phyloP scores from a whole-genome alignment of 64 coral and sea anemone species.

The Actinia tenebrosa region DNA sequence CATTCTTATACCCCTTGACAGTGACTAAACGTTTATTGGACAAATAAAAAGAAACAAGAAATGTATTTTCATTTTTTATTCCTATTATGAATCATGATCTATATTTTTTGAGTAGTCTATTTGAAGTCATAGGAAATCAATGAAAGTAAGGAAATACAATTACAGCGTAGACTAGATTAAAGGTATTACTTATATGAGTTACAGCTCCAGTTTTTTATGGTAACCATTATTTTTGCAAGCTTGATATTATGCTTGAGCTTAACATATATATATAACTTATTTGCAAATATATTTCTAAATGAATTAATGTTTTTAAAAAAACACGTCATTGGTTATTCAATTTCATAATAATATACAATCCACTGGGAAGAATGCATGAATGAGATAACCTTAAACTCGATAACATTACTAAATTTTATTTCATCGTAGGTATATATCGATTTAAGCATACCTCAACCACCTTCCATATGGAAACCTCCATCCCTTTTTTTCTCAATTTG shows the following conservation, averaged over 20 bases:
- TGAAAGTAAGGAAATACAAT: neutral
- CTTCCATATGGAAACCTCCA: neutral
- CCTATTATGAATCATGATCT: neutral
- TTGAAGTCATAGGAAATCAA: neutral
- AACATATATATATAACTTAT: neutral
- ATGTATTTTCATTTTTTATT: constrained; percentile 3
- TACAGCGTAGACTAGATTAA: neutral
- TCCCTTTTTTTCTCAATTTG: constrained; percentile 1
- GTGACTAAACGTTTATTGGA: neutral
- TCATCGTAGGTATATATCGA: neutral
- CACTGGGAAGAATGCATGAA: neutral
- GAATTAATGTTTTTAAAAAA: neutral
- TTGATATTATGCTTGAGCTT: neutral
- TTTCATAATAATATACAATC: neutral
- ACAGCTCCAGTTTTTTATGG: too few relatives aligned
- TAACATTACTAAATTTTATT: neutral
- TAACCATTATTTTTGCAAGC: too few relatives aligned
- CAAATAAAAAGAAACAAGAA: neutral
- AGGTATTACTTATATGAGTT: neutral
- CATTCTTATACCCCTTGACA: neutral
- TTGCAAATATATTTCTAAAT: neutral
- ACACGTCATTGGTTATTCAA: neutral
- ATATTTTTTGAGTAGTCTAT: neutral
- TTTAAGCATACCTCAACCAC: neutral
- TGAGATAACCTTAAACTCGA: neutral